Percentiles rank a stretch among this genome's conserved stretches.
Conservation (phyloP, 2,888 invertebrate genomes). For the Clunio marinus region DNA sequence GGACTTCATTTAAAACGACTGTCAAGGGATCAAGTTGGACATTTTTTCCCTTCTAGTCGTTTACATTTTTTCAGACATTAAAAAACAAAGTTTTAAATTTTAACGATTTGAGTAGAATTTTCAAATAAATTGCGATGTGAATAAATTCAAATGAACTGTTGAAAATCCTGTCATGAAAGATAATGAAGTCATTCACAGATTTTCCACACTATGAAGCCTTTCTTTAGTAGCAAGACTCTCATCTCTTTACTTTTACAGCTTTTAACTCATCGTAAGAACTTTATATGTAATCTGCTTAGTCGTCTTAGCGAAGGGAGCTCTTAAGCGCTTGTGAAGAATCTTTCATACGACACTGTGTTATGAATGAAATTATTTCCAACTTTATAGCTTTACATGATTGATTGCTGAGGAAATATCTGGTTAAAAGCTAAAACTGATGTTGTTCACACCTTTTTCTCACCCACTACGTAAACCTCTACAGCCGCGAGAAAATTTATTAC, state of each 20-base stretch:
- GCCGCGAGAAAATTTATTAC: background rate
- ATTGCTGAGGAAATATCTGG: slow-evolving; percentile 7
- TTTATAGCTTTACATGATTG: slow-evolving; percentile 24
- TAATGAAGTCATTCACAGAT: background rate
- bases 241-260: background rate
- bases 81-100: too few relatives aligned
- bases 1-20: too few relatives aligned
- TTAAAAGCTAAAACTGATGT: background rate
- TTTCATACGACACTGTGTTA: background rate
- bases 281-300: slow-evolving; percentile 1
- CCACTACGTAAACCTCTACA: background rate
- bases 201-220: background rate
- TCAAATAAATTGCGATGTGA: too few relatives aligned
- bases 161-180: too few relatives aligned
- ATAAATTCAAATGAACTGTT: too few relatives aligned
- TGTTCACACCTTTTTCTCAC: background rate
- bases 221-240: too few relatives aligned
- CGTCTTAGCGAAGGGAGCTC: too few relatives aligned
- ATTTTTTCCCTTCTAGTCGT: too few relatives aligned
- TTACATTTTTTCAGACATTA: too few relatives aligned
- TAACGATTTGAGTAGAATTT: too few relatives aligned
- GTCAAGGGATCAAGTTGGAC: too few relatives aligned
- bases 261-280: background rate
- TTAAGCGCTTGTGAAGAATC: background rate
- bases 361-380: slow-evolving; percentile 1